A percentile compares a stretch with the other conserved stretches of the same genome.
Conservation (phyloP, 1,140 invertebrate species). For the Pentalonia nigronervosa region DNA sequence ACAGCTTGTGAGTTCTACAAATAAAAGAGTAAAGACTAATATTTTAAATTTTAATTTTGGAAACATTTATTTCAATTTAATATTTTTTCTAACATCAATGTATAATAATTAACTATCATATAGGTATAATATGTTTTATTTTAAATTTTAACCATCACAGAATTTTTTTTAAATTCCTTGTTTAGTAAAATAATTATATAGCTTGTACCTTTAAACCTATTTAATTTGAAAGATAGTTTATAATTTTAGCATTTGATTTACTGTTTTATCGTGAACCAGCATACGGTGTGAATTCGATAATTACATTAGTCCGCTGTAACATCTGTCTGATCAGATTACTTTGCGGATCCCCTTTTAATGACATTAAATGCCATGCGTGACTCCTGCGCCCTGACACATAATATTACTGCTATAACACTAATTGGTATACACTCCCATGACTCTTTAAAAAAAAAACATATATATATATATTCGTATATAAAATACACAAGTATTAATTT, state of each 20-base stretch:
- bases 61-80: not conserved
- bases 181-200: not conserved
- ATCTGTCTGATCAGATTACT: slow-evolving; percentile 15
- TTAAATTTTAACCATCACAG: not conserved
- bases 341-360: slow-evolving; percentile 13
- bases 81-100: too few relatives aligned
- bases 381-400: not conserved
- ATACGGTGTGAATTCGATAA: slow-evolving; percentile 12
- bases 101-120: too few relatives aligned
- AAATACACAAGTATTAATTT: not conserved
- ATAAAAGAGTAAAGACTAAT: not conserved
- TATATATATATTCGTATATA: not conserved
- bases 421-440: not conserved
- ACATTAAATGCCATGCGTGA: not conserved
- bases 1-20: not conserved
- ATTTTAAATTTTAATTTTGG: not conserved
- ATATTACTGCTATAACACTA: not conserved
- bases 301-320: not conserved
- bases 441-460: not conserved
- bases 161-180: not conserved
- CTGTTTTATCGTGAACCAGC: not conserved
- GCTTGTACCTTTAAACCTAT: not conserved
- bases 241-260: not conserved
- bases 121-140: not conserved
- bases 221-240: not conserved